Percentiles rank a stretch among this genome's conserved stretches.
Evolutionary conservation across 2,888 invertebrate genomes (phyloP).

Genomic region (Synergus japonicus): DNA sequence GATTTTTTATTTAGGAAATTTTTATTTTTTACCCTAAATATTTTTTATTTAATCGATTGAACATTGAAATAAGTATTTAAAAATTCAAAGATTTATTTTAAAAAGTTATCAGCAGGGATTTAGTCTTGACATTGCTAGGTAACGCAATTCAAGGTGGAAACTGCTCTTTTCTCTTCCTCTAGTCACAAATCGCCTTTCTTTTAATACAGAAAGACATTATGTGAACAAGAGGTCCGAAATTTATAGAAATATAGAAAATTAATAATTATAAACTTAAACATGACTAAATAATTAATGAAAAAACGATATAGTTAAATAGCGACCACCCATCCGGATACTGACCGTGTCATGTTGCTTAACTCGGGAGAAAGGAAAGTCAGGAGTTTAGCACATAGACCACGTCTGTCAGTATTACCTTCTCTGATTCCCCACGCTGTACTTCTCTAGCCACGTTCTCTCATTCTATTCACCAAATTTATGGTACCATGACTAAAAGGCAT

Average conservation of each 20-base stretch:
- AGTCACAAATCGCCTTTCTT: background rate
- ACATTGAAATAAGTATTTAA: too few relatives aligned
- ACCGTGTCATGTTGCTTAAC: slow-evolving; percentile 12
- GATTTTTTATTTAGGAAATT: too few relatives aligned
- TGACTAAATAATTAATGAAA: background rate
- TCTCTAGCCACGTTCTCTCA: background rate
- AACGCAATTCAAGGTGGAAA: slow-evolving; percentile 49
- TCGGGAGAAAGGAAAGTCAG: background rate
- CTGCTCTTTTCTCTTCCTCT: slow-evolving; percentile 45
- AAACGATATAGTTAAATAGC: background rate
- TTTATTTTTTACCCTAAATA: background rate
- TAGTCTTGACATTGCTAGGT: slow-evolving; percentile 43
- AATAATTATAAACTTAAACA: background rate
- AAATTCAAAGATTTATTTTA: background rate
- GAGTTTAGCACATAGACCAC: background rate
- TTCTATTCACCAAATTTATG: too few relatives aligned
- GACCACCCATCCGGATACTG: background rate
- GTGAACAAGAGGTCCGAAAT: background rate
- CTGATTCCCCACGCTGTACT: background rate
- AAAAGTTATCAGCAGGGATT: slow-evolving; percentile 42
- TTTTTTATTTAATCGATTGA: background rate
- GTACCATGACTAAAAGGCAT: too few relatives aligned
- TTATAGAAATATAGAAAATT: background rate
- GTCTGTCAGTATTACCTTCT: background rate
- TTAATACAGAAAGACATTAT: background rate